Percentiles rank a stretch among this genome's conserved stretches.
These are phyloP conservation scores for Cecidostiba fungosa DNA, from an alignment of 2,888 invertebrate species.

Conservation along the genomic window DNA sequence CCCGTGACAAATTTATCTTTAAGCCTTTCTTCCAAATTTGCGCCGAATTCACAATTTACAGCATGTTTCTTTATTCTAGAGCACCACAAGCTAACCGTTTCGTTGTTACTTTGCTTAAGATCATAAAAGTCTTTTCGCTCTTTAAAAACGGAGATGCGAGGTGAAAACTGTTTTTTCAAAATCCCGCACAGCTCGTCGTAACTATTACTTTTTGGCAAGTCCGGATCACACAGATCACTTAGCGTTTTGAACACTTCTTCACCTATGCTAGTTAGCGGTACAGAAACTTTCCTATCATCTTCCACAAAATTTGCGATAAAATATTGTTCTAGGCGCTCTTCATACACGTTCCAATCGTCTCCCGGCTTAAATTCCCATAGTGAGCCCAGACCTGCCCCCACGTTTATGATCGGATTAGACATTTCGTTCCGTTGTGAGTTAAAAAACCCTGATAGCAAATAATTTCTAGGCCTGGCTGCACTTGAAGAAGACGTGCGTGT, in stretches of 20 bases:
- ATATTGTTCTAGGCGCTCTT: too few relatives aligned
- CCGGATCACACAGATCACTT: constrained; percentile 65
- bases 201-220: constrained; percentile 65
- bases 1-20: constrained; percentile 69
- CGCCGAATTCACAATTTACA: constrained; percentile 64
- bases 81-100: constrained; percentile 66
- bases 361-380: too few relatives aligned
- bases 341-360: too few relatives aligned
- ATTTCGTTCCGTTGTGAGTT: too few relatives aligned
- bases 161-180: constrained; percentile 60
- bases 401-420: too few relatives aligned
- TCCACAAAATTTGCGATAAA: too few relatives aligned
- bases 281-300: constrained; percentile 64
- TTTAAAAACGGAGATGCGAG: constrained; percentile 62
- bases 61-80: constrained; percentile 70
- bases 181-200: constrained; percentile 63
- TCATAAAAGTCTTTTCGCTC: constrained; percentile 66
- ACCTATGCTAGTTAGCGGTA: constrained; percentile 65
- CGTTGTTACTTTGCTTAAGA: constrained; percentile 67
- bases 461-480: too few relatives aligned
- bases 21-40: constrained; percentile 66
- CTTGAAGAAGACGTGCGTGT: too few relatives aligned
- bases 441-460: too few relatives aligned
- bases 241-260: constrained; percentile 65
- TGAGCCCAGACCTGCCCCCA: too few relatives aligned